phyloP scores from a whole-genome alignment of 1,140 invertebrate species.

The Cyclargus thomasi region DNA sequence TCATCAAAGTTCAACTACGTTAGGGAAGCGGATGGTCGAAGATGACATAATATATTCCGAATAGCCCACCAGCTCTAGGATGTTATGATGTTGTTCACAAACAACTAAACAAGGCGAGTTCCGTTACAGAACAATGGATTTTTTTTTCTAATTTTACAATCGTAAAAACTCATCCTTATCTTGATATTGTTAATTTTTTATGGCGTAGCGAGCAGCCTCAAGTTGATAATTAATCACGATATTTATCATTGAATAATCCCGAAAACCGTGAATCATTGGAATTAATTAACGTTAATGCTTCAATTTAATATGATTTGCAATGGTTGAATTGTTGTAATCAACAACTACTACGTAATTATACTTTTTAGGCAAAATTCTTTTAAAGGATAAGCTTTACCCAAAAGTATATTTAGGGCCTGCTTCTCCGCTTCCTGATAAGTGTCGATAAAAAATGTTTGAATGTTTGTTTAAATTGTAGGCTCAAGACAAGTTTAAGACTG shows the following conservation, averaged over 20 bases:
- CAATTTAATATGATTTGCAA: not conserved
- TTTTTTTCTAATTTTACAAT: conserved; percentile 4
- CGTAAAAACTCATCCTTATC: not conserved
- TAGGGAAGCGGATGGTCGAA: not conserved
- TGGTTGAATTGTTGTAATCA: not conserved
- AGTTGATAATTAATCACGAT: conserved; percentile 4
- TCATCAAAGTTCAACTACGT: too few species aligned
- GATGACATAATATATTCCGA: not conserved
- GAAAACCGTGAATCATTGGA: conserved; percentile 1
- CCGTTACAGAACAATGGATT: conserved; percentile 11
- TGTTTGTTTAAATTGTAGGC: too few species aligned
- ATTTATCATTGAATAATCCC: conserved; percentile 5
- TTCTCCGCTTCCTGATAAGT: too few species aligned
- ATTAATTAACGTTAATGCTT: not conserved
- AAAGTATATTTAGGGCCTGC: too few species aligned
- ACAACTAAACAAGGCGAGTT: not conserved
- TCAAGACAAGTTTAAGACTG: too few species aligned
- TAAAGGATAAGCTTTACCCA: too few species aligned
- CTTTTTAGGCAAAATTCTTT: too few species aligned
- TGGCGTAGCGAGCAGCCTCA: not conserved
- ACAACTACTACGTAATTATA: too few species aligned
- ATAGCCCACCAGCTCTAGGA: not conserved
- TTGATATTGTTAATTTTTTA: conserved; percentile 4
- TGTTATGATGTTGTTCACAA: not conserved
- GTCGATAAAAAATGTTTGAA: too few species aligned